Conservation (phyloP, 2,888 invertebrate species). For the Athalia circularis region DNA sequence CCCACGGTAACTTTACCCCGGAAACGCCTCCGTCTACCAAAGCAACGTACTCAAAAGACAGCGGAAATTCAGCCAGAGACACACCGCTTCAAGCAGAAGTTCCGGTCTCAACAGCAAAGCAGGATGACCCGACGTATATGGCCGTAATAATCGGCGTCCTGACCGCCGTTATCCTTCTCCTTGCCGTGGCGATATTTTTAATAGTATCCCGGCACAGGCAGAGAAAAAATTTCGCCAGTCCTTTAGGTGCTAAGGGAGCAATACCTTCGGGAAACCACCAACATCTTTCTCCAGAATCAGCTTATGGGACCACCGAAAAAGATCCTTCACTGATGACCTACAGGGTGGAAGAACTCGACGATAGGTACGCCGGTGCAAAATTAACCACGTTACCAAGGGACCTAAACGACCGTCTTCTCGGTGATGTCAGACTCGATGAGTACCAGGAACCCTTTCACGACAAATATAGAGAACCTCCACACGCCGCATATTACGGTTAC, state of each 20-base stretch:
- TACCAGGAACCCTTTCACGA: conserved; percentile 73
- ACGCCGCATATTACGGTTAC: conserved; percentile 72
- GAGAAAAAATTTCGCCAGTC: conserved; percentile 75
- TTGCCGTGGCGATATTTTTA: conserved; percentile 77
- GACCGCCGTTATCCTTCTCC: conserved; percentile 77
- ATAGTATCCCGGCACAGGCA: conserved; percentile 76
- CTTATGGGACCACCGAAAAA: conserved; percentile 76
- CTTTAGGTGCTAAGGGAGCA: conserved; percentile 73
- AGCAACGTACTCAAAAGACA: conserved; percentile 66
- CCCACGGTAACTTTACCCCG: conserved; percentile 77
- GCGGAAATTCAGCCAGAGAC: conserved; percentile 64
- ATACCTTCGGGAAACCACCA: conserved; percentile 72
- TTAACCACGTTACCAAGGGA: conserved; percentile 70
- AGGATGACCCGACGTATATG: conserved; percentile 76
- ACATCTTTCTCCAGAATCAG: conserved; percentile 76
- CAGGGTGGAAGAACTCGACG: conserved; percentile 79
- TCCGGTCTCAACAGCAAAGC: conserved; percentile 73
- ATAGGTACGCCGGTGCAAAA: conserved; percentile 71
- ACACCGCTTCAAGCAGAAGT: conserved; percentile 68
- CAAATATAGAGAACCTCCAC: conserved; percentile 71
- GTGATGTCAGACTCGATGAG: conserved; percentile 72
- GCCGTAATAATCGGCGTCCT: conserved; percentile 77
- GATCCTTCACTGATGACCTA: conserved; percentile 76
- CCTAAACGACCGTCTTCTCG: conserved; percentile 71
- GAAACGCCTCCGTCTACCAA: conserved; percentile 74